A percentile compares a stretch with the other conserved stretches of the same genome.
Conservation (phyloP, 2,113 vertebrate species). For the Paralichthys olivaceus region DNA sequence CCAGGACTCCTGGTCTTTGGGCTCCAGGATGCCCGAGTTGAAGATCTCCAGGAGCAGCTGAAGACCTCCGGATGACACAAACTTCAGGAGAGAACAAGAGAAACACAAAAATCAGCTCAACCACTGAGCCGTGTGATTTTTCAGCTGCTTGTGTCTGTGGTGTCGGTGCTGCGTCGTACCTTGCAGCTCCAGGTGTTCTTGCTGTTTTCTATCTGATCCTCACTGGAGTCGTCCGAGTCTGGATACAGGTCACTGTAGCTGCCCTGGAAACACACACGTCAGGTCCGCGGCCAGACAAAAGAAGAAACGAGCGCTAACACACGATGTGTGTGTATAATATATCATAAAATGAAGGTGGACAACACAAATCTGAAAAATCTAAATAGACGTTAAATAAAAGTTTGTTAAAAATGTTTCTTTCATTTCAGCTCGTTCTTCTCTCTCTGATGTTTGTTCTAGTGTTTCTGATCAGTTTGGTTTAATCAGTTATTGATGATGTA, state of each 20-base stretch:
- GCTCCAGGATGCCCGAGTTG: slow-evolving; percentile 96
- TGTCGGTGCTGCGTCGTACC: slow-evolving; percentile 75
- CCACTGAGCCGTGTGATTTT: not conserved
- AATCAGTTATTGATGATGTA: no score
- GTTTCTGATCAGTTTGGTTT: no score
- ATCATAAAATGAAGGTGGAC: no score
- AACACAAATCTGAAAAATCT: no score
- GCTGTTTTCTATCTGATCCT: slow-evolving; percentile 99
- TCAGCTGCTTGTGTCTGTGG: not conserved
- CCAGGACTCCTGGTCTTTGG: slow-evolving; percentile 97
- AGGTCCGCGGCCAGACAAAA: not conserved
- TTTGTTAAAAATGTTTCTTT: no score
- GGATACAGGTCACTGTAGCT: slow-evolving; percentile 99
- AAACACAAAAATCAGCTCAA: no score
- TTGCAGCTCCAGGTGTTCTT: slow-evolving; percentile 99
- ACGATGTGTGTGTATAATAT: no score
- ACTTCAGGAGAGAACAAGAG: slow-evolving; percentile 77
- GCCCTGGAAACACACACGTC: slow-evolving; percentile 82
- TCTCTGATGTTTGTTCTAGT: no score
- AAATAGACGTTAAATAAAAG: no score
- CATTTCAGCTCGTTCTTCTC: no score
- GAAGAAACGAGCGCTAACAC: not conserved
- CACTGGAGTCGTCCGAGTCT: slow-evolving; percentile 97
- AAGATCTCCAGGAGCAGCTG: slow-evolving; percentile 97
- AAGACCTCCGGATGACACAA: slow-evolving; percentile 96